Evolutionary conservation across 2,888 invertebrate species (phyloP).

Genomic region (Microdon myrmicae): DNA sequence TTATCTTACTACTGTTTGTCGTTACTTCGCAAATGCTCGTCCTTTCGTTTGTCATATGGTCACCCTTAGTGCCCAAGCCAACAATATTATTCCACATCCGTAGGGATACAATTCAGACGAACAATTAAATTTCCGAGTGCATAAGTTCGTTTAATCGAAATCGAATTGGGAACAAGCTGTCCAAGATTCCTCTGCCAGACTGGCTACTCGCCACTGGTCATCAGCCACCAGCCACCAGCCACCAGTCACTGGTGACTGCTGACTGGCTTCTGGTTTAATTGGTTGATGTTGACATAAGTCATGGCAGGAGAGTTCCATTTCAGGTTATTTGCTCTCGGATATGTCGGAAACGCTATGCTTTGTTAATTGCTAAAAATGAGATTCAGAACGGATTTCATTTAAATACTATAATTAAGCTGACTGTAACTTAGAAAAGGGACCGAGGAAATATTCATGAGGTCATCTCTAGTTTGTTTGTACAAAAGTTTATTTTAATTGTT

Average conservation of each 20-base stretch:
- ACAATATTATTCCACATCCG: background rate
- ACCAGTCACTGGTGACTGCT: background rate
- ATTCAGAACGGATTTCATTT: constrained; percentile 18
- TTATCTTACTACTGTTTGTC: constrained; percentile 29
- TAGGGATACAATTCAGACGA: background rate
- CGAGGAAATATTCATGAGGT: too few species aligned
- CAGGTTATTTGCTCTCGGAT: constrained; percentile 7
- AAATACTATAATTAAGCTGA: constrained; percentile 21
- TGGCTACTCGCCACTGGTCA: too few species aligned
- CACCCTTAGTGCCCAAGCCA: constrained; percentile 1
- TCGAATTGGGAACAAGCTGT: constrained; percentile 25
- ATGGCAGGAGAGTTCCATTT: background rate
- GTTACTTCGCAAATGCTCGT: too few species aligned
- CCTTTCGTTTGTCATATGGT: constrained; percentile 6
- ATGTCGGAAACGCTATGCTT: constrained; percentile 12
- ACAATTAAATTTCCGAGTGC: constrained; percentile 48
- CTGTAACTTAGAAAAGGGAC: too few species aligned
- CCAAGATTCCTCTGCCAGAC: too few species aligned
- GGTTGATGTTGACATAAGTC: constrained; percentile 19
- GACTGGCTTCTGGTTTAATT: constrained; percentile 25
- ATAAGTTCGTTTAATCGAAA: constrained; percentile 47
- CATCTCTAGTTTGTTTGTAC: too few species aligned
- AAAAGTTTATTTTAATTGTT: too few species aligned
- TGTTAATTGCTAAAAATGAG: constrained; percentile 19
- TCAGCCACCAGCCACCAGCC: too few species aligned